Base-by-base conservation (phyloP, 64 coral and sea anemone species). In the Pocillopora damicornis region DNA sequence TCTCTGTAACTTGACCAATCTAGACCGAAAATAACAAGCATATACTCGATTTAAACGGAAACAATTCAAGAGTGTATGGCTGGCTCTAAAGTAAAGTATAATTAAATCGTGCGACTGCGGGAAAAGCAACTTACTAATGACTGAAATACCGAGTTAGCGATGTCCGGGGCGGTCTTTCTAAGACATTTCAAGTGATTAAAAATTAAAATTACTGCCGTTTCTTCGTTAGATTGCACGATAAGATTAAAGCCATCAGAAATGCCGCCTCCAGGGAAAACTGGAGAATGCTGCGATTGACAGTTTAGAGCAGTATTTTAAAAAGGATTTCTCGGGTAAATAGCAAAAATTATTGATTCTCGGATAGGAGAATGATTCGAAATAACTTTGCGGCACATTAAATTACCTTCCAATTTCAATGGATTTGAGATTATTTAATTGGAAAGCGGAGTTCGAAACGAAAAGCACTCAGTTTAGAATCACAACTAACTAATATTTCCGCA, bases 341-440 rank as follows among this genome's bases (percentile, higher is more conserved):
- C 30, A 34, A 0, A 56, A 51, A 77, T 8, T 13, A 51, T 57
- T 26, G 59, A 79, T 26, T 60, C 51, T 23, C 77, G 58, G 22
- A 0, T 12, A 58, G 22, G 20, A 79, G 58, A 58, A 60, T 51
- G 15, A 79, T 60, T 79, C 45, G 30, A 34, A 79, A 79, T 9
- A 79, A 60, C 77, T 79, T 79, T 79, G 58, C 77, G 58, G 77
- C 60, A 60, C 58, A 60, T 79, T 79, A 79, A 79, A 20, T 60
- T 26, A 18, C 26, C 9, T 60, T 79, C 60, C 77, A 25, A 3
- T 79, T 79, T 79, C 51, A 59, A 13, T 23, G 20, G 77, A 60
- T 51, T 60, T 22, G n/a, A 79, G 20, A 79, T 25, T 15, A 3
- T 51, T 79, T 18, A 60, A 23, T 59, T 79, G 11, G 11, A 60